Conservation (phyloP, 2,888 invertebrate genomes). For the Spisula subtruncata region DNA sequence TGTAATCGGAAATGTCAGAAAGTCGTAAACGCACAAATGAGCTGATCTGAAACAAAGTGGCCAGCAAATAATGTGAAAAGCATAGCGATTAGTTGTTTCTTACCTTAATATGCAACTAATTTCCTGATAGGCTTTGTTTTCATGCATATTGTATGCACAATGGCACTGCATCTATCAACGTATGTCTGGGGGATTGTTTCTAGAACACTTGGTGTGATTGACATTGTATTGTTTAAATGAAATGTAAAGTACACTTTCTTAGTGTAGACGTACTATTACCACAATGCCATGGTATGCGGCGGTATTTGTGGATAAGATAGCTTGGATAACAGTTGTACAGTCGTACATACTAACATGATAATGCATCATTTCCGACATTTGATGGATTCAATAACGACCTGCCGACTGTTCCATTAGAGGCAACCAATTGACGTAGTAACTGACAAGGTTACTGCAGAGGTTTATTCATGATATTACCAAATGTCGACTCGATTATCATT, state of each 20-base stretch:
- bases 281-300: no score
- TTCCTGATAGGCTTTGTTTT: no score
- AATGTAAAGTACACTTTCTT: no score
- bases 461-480: neutral
- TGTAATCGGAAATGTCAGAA: slow-evolving; percentile 18
- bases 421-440: neutral
- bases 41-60: neutral
- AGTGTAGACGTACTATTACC: no score
- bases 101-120: neutral
- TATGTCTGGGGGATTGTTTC: no score
- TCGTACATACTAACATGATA: neutral
- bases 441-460: neutral
- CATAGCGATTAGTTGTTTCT: neutral
- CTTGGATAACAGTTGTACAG: no score
- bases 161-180: no score
- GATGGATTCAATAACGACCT: neutral
- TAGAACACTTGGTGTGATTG: no score
- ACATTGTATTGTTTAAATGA: no score
- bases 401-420: neutral
- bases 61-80: neutral
- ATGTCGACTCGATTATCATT: neutral
- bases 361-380: neutral
- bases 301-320: no score
- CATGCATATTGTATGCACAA: no score
- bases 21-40: slow-evolving; percentile 9